These are phyloP conservation scores for Phyllostomus discolor DNA, from an alignment of 2,113 vertebrate genomes.

Conservation along the genomic window DNA sequence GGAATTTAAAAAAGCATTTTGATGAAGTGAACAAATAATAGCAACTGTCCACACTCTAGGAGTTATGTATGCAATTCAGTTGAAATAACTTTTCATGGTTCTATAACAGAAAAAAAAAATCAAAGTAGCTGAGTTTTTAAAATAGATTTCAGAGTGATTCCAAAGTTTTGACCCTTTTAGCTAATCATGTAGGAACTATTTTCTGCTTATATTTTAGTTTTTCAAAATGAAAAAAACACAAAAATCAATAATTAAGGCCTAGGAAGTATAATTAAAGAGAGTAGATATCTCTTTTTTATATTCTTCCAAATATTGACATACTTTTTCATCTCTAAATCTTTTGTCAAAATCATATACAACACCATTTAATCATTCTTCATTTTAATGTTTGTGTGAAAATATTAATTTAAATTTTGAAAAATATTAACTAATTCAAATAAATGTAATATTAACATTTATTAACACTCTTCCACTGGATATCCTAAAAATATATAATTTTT, in stretches of 20 bases:
- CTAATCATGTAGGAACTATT: constrained; percentile 26
- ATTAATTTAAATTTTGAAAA: neutral
- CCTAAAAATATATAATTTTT: neutral
- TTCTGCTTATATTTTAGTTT: constrained; percentile 32
- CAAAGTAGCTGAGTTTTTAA: constrained; percentile 58
- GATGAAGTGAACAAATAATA: constrained; percentile 72
- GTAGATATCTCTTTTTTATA: neutral
- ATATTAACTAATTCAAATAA: constrained; percentile 8
- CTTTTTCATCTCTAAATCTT: neutral
- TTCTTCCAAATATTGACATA: neutral
- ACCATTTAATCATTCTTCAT: neutral
- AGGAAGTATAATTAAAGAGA: neutral
- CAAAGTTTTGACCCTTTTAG: constrained; percentile 27
- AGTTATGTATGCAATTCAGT: constrained; percentile 64
- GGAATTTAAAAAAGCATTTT: constrained; percentile 70
- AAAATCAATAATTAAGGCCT: neutral
- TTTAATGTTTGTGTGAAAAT: neutral
- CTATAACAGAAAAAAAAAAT: constrained; percentile 49
- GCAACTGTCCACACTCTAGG: constrained; percentile 63
- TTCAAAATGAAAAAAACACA: constrained; percentile 15
- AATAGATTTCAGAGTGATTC: constrained; percentile 51
- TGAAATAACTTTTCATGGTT: constrained; percentile 61
- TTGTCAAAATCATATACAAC: neutral
- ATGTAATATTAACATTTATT: neutral
- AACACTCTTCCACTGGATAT: neutral